Evolutionary conservation across 2,797 vertebrate genomes (phyloP), one percentile per base, ranked within the genome.

Genomic region (Rhynchonycteris naso): DNA sequence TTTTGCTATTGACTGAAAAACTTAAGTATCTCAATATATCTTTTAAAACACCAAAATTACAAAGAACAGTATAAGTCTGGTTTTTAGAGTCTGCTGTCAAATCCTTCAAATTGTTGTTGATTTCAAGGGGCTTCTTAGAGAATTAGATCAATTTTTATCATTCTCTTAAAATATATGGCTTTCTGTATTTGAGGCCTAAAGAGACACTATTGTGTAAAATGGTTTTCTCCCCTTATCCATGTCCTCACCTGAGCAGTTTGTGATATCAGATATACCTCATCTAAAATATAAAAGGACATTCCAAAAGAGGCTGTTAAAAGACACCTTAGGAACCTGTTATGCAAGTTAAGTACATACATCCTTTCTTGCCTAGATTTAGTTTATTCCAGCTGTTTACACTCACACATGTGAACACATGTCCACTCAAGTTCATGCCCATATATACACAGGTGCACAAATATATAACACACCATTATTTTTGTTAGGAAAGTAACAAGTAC

Each of bases 1-100:
- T 95, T 72, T 88, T 87, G 56, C 68, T 74, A 54, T 33, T 86
- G 9, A 30, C 22, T 80, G 59, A 95, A 95, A 96, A 94, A 58
- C 38, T 66, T 91, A 91, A 82, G 18, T 78, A 93, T 72, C 11
- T 76, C 50, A 66, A n/a, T 82, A n/a, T 82, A 16, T 92, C 68
- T 92, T 91, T 66, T 80, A 52, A 58, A 78, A 88, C 38, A 43
- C 3, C 38, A 87, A 69, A 65, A 50, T 86, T 71, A 56, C 19
- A 87, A 80, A 86, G 15, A 75, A 6, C 21, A 80, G 15, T 80
- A 26, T 65, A 91, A 63, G 2, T 89, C 78, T 83, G 28, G 69
- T 92, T 87, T 81, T 91, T 54, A 75, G 72, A 93, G 22, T 78
- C 19, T 92, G 38, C 54, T 91, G 4, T 68, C 87, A 35, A 92